phyloP scores from a whole-genome alignment of 2,797 vertebrate genomes.

The Pipistrellus kuhlii region DNA sequence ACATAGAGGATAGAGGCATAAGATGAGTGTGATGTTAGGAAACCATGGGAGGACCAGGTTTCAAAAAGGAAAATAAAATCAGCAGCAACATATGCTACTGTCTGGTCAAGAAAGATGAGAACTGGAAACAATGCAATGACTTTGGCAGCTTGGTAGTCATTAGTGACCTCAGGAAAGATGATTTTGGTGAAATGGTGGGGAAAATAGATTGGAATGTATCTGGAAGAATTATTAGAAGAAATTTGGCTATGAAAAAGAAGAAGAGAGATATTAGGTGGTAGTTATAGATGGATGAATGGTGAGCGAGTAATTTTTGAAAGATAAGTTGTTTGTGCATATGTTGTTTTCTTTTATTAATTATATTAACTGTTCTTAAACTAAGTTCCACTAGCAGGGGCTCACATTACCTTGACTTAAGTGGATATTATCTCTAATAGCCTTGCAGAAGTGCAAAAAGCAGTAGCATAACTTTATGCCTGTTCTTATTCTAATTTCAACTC shows the following conservation, averaged over 20 bases:
- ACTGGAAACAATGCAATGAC: neutral
- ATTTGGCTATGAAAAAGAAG: neutral
- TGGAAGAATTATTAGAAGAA: neutral
- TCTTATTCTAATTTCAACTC: constrained; percentile 18
- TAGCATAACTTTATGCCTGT: neutral
- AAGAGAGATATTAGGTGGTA: neutral
- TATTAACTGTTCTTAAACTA: neutral
- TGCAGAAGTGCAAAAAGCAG: neutral
- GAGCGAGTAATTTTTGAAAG: neutral
- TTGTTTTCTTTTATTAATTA: constrained; percentile 8
- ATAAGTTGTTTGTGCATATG: neutral
- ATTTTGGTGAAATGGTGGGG: neutral
- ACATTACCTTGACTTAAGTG: neutral
- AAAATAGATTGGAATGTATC: neutral
- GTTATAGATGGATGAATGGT: neutral
- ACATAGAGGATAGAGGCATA: neutral
- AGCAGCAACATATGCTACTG: neutral
- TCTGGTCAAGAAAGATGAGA: neutral
- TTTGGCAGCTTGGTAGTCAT: neutral
- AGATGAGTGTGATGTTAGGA: neutral
- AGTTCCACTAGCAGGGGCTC: neutral
- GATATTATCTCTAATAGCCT: neutral
- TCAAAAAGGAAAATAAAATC: neutral
- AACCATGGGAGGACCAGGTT: neutral
- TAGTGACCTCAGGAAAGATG: neutral